These are phyloP conservation scores for Azemiops feae DNA, from an alignment of 2,113 vertebrate genomes.

Conservation along the genomic window DNA sequence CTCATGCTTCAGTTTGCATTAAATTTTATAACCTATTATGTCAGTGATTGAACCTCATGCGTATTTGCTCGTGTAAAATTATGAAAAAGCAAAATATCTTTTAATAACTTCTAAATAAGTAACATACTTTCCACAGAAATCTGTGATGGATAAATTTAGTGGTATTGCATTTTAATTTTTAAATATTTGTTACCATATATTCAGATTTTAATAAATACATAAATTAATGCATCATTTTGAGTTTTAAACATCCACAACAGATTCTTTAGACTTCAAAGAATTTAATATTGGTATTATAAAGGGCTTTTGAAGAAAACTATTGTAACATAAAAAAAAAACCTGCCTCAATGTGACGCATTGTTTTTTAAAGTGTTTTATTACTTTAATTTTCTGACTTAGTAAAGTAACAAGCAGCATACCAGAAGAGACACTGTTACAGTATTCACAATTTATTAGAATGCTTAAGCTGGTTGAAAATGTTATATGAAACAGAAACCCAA, in stretches of 20 bases:
- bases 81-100: conserved; percentile 77
- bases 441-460: conserved; percentile 73
- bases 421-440: conserved; percentile 74
- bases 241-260: conserved; percentile 72
- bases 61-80: conserved; percentile 72
- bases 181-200: conserved; percentile 59
- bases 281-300: conserved; percentile 78
- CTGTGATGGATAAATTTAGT: conserved; percentile 70
- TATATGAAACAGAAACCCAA: conserved; percentile 69
- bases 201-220: conserved; percentile 75
- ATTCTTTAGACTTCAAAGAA: conserved; percentile 76
- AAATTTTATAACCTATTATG: conserved; percentile 56
- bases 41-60: conserved; percentile 71
- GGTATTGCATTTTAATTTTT: conserved; percentile 63
- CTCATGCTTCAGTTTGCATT: conserved; percentile 51
- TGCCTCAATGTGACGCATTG: conserved; percentile 69
- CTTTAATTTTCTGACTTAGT: conserved; percentile 83
- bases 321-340: conserved; percentile 76
- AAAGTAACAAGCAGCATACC: conserved; percentile 76
- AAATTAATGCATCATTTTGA: conserved; percentile 69
- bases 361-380: conserved; percentile 80
- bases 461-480: conserved; percentile 66
- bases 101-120: conserved; percentile 68
- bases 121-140: conserved; percentile 72
- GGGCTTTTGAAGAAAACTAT: conserved; percentile 77